These are phyloP conservation scores for Peromyscus californicus DNA, from an alignment of 2,113 vertebrate genomes.

Conservation along the genomic window DNA sequence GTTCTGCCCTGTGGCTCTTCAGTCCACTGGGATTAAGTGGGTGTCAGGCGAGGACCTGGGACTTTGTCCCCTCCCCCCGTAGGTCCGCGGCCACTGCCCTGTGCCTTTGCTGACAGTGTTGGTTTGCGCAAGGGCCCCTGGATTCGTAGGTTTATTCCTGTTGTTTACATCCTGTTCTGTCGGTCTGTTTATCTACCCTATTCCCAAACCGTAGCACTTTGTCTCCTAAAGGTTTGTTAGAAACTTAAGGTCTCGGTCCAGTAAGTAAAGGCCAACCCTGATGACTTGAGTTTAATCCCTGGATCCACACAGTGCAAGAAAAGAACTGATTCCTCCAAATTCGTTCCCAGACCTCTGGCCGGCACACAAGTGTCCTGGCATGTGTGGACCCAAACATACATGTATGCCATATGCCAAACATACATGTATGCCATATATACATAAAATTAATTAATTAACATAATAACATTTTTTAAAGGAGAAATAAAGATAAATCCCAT, in stretches of 20 bases:
- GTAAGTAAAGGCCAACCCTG: not conserved
- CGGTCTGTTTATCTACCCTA: not conserved
- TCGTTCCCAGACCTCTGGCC: not conserved
- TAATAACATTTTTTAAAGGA: not conserved
- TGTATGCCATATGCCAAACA: not conserved
- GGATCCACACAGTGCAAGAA: not conserved
- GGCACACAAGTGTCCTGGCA: not conserved
- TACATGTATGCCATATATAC: not conserved
- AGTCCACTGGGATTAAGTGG: slow-evolving; percentile 19
- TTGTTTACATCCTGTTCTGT: not conserved
- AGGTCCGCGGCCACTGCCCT: rapidly evolving
- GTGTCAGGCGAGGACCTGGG: not conserved
- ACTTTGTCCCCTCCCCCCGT: not conserved
- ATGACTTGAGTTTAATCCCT: not conserved
- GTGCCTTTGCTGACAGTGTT: not conserved
- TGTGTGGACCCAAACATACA: not conserved
- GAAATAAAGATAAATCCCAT: not conserved
- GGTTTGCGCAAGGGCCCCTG: not conserved
- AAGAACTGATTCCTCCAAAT: not conserved
- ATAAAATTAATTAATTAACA: not conserved
- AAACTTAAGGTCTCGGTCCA: not conserved
- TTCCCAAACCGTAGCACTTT: not conserved
- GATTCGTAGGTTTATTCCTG: not conserved
- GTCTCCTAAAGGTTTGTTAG: not conserved
- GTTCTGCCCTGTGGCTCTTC: not conserved